phyloP scores from a whole-genome alignment of 2,797 vertebrate genomes.

The Dryobates pubescens region DNA sequence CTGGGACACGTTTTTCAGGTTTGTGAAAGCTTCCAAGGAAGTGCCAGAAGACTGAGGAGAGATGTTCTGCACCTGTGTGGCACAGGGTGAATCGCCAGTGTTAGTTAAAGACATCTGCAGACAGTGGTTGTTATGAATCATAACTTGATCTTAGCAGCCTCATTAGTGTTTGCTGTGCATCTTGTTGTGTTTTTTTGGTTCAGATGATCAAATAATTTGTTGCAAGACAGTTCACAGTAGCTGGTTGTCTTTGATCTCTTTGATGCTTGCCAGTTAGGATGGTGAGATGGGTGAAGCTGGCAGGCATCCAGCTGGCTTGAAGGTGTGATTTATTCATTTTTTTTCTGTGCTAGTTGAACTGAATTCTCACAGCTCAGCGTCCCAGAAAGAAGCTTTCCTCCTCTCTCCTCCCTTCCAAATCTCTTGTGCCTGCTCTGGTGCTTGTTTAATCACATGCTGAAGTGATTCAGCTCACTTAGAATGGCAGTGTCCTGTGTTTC shows the following conservation, averaged over 20 bases:
- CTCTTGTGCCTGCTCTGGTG: constrained; percentile 26
- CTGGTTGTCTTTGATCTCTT: constrained; percentile 32
- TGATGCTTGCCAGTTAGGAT: not conserved
- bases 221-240: constrained; percentile 1
- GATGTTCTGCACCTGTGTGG: not conserved
- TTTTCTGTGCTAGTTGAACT: not conserved
- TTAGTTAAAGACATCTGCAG: not conserved
- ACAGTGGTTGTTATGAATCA: not conserved
- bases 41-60: not conserved
- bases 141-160: not conserved
- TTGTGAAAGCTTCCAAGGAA: constrained; percentile 25
- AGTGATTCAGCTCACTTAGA: constrained; percentile 39
- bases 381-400: constrained; percentile 12
- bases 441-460: constrained; percentile 12
- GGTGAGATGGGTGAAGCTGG: constrained; percentile 32
- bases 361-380: constrained; percentile 44
- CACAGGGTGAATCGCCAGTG: not conserved
- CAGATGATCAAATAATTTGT: constrained; percentile 1
- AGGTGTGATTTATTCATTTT: not conserved
- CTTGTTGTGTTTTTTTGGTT: not conserved
- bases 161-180: not conserved
- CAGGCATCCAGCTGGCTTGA: constrained; percentile 15
- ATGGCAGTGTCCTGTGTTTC: not conserved
- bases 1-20: constrained; percentile 50
- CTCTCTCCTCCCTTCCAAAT: constrained; percentile 20